Evolutionary conservation across 53 echinoderm and acorn worm species (phyloP).

Genomic region (Luidia sarsii): DNA sequence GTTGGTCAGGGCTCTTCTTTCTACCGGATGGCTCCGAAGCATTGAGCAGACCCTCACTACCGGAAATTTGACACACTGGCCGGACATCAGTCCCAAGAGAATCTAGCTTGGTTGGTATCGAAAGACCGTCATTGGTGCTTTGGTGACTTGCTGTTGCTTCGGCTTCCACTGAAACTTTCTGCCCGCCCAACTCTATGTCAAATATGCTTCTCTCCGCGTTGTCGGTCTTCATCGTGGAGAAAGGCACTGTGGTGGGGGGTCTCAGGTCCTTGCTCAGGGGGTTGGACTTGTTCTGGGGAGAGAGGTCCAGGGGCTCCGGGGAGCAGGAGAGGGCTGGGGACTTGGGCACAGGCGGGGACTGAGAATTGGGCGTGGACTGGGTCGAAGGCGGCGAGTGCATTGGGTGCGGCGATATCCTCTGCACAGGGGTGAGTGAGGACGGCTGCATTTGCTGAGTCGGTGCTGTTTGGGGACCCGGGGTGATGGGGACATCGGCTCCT

Average conservation of each 20-base stretch:
- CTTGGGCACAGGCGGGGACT: constrained; percentile 37
- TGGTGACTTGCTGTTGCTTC: too few species aligned
- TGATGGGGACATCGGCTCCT: background rate
- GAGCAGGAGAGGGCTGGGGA: constrained; percentile 20
- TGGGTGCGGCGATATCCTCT: constrained; percentile 33
- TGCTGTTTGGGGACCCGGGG: background rate
- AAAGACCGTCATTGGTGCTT: too few species aligned
- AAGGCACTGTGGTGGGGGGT: background rate
- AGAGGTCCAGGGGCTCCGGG: constrained; percentile 47
- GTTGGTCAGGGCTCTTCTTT: constrained; percentile 21
- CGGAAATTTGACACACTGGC: too few species aligned
- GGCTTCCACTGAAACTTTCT: background rate
- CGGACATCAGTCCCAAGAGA: too few species aligned
- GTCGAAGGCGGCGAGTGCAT: constrained; percentile 42
- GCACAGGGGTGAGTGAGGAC: background rate
- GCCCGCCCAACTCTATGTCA: background rate
- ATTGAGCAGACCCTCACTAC: too few species aligned
- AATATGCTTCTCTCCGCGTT: constrained; percentile 14
- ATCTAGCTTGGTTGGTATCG: background rate
- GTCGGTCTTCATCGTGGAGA: background rate
- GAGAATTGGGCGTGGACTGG: constrained; percentile 25
- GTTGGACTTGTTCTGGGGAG: constrained; percentile 2
- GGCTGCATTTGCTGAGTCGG: background rate
- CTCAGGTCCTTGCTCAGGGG: background rate
- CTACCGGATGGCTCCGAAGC: background rate